phyloP scores from a whole-genome alignment of 1,140 invertebrate species.

The Conopomorpha cramerella region DNA sequence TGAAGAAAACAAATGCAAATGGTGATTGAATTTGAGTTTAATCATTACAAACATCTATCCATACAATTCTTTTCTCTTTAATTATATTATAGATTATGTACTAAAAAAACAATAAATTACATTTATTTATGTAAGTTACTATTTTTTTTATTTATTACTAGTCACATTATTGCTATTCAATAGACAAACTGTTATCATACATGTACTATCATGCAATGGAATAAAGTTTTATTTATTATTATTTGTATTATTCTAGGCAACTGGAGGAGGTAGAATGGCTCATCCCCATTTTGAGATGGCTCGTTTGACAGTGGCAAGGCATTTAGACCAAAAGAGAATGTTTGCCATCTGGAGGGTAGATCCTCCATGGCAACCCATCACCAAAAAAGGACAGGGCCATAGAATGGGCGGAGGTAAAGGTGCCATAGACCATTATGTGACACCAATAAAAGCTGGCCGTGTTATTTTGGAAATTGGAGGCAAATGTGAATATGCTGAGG shows the following conservation, averaged over 20 bases:
- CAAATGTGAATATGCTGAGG: slow-evolving; percentile 84
- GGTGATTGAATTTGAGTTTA: no score
- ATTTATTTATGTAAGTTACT: no score
- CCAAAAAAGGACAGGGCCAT: slow-evolving; percentile 88
- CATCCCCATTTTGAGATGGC: slow-evolving; percentile 88
- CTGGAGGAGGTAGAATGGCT: slow-evolving; percentile 80
- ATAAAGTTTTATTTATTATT: no score
- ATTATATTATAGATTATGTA: no score
- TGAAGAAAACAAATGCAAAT: no score
- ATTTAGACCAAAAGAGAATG: slow-evolving; percentile 78
- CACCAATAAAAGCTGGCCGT: slow-evolving; percentile 86
- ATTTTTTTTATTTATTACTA: no score
- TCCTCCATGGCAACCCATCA: slow-evolving; percentile 92
- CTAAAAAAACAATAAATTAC: no score
- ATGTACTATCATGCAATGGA: no score
- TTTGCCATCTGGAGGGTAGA: slow-evolving; percentile 97
- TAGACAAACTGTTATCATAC: no score
- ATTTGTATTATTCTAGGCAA: slow-evolving; percentile 71
- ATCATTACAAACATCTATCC: no score
- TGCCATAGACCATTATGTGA: slow-evolving; percentile 93
- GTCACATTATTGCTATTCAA: no score
- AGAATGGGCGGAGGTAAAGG: slow-evolving; percentile 97
- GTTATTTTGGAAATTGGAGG: slow-evolving; percentile 97
- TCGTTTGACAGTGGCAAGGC: slow-evolving; percentile 73
- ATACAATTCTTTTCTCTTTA: no score